These are phyloP conservation scores for Antechinus stuartii DNA, from an alignment of 2,113 vertebrate genomes.

Conservation along the genomic window DNA sequence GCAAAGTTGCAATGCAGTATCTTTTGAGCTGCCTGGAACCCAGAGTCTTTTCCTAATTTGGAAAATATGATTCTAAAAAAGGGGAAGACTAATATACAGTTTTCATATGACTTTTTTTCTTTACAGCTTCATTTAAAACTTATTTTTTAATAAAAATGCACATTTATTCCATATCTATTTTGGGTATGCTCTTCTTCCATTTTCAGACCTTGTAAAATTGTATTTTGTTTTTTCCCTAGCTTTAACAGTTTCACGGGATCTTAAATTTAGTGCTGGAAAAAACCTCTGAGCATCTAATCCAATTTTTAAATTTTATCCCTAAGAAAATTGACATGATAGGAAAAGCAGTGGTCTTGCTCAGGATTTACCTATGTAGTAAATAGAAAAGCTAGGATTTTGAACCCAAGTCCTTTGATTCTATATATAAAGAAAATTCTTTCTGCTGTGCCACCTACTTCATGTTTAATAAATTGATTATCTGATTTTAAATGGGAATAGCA, in stretches of 20 bases:
- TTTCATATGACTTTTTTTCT: constrained; percentile 28
- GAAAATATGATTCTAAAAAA: constrained; percentile 29
- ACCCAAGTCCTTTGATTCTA: background rate
- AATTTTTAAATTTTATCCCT: background rate
- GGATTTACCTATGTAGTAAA: background rate
- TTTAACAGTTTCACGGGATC: constrained; percentile 7
- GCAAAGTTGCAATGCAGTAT: constrained; percentile 45
- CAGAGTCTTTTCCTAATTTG: constrained; percentile 31
- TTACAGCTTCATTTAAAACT: constrained; percentile 52
- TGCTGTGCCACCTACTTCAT: background rate
- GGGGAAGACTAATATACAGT: constrained; percentile 6
- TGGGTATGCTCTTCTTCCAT: constrained; percentile 4
- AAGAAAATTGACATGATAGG: background rate
- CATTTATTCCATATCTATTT: constrained; percentile 4
- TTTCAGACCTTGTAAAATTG: constrained; percentile 12
- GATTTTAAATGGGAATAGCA: background rate
- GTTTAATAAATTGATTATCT: background rate
- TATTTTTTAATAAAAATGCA: background rate
- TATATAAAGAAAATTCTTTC: background rate
- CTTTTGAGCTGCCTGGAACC: constrained; percentile 4
- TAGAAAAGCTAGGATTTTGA: background rate
- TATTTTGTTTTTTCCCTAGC: constrained; percentile 42
- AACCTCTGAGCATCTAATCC: background rate
- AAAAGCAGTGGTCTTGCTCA: background rate
- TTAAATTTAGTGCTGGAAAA: background rate